Base-by-base conservation (phyloP, 1,140 invertebrate species). In the Mizuhopecten yessoensis region DNA sequence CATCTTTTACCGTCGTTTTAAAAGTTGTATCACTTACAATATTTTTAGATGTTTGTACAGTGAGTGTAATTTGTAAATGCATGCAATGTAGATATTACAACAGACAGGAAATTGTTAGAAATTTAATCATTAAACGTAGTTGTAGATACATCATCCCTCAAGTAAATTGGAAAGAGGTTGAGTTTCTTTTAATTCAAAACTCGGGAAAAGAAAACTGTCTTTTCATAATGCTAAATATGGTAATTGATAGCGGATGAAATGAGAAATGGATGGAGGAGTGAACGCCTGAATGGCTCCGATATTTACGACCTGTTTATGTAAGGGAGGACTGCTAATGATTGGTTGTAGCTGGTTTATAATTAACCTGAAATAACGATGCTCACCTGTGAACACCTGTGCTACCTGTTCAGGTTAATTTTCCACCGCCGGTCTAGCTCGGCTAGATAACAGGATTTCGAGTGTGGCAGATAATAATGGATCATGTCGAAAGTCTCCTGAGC, bases 381-480 rank as follows among this genome's bases (percentile, higher is more conserved):
- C 57, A 75, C 57, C 57, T 75, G n/a, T 75, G 23, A 29, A n/a
- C 57, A 75, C 57, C 57, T 75, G 57, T 75, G n/a, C 17, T 75
- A 75, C 57, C 57, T 75, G 57, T 29, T 75, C 57, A 75, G 57
- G 57, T 75, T 29, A 75, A 75, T 75, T 45, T 45, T 45, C 42
- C 42, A 45, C 42, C 57, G 17, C 57, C n/a, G 57, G 23, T n/a
- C 57, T 49, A 39, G 36, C 36, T 75, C 57, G 0, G n/a, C 23
- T 75, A 75, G 57, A 75, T 75, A 75, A 75, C 57, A 29, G 57
- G 57, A 75, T 75, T 75, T 5, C 5, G 57, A 75, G 57, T 75
- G 57, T 75, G 17, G n/a, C 5, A 7, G 57, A 75, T 75, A 75
- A 29, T 7, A 75, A 75, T 9, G 29, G 23, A 75, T 75, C 0